Evolutionary conservation across 2,888 invertebrate species (phyloP), one percentile per base, ranked within the genome.

Genomic region (Yponomeuta cagnagella): DNA sequence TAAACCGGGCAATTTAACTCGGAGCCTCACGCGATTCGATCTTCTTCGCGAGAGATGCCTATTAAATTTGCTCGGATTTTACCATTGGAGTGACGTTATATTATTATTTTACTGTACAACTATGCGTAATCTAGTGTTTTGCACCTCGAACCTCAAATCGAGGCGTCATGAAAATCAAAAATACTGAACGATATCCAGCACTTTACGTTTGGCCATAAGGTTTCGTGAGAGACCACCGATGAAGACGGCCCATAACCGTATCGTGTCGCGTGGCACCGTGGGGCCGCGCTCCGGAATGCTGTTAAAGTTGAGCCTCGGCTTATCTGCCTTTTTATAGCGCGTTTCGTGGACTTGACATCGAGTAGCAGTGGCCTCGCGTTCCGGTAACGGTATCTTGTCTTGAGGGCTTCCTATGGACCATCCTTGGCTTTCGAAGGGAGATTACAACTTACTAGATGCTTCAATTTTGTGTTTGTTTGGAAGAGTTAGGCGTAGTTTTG

Each of bases 311-410:
- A 83, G 80, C 76, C 79, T 78, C 76, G 52, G 82, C 85, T 88
- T 90, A 89, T 89, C 89, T 88, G 80, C 74, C 81, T 85, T 89
- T 88, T 90, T 89, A 88, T 87, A 84, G 83, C 80, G 81, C 84
- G 80, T 79, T 84, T 82, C 79, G 81, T 80, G 76, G 68, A 52
- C 52, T 52, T 68, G 30, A 68, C 48, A 30, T 68, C 37, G 48
- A 52, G 52, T 23, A 52, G 68, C 30, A 31, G 65, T 65, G 33
- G 33, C 65, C 65, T 65, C 30, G 65, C 52, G 33, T 12, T 31
- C 10, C 23, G 31, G 65, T 65, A 65, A 65, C 65, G 30, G 65
- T 65, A 31, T 10, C 65, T 0, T 65, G 52, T 65, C 30, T 23
- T 65, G 65, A 10, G 31, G 5, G 12, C 52, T 58, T 58, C 52